phyloP scores from a whole-genome alignment of 2,113 vertebrate species.

The Pholis gunnellus region DNA sequence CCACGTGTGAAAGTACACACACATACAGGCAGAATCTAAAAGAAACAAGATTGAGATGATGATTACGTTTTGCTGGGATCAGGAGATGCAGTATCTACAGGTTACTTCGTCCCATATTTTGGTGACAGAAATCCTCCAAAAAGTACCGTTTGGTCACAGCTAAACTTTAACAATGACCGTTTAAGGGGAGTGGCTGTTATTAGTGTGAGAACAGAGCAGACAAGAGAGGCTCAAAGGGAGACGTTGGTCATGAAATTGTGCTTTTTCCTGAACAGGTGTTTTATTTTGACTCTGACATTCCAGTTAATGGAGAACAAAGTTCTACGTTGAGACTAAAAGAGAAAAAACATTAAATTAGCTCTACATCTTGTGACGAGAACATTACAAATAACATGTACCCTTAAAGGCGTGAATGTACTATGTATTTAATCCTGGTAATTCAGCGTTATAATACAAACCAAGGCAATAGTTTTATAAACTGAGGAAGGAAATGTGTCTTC shows the following conservation, averaged over 20 bases:
- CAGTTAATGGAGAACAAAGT: background rate
- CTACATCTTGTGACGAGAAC: background rate
- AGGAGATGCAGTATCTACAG: background rate
- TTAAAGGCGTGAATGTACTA: background rate
- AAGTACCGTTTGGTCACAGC: background rate
- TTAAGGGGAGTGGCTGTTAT: background rate
- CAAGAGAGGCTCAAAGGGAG: slow-evolving; percentile 1
- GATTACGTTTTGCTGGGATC: background rate
- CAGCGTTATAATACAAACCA: background rate
- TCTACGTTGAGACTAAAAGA: background rate
- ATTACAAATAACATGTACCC: background rate
- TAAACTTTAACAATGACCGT: background rate
- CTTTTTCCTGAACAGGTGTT: background rate
- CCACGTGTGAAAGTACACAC: background rate
- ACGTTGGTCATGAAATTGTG: background rate
- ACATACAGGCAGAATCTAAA: background rate
- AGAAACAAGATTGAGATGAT: background rate
- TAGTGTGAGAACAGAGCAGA: background rate
- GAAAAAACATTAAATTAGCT: background rate
- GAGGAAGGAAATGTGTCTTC: background rate
- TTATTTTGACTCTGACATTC: slow-evolving; percentile 9
- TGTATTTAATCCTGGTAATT: slow-evolving; percentile 6
- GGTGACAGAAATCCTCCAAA: background rate
- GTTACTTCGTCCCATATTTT: background rate
- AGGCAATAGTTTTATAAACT: background rate